These are phyloP conservation scores for Pygoscelis antarcticus DNA, from an alignment of 2,113 vertebrate genomes.

Conservation along the genomic window DNA sequence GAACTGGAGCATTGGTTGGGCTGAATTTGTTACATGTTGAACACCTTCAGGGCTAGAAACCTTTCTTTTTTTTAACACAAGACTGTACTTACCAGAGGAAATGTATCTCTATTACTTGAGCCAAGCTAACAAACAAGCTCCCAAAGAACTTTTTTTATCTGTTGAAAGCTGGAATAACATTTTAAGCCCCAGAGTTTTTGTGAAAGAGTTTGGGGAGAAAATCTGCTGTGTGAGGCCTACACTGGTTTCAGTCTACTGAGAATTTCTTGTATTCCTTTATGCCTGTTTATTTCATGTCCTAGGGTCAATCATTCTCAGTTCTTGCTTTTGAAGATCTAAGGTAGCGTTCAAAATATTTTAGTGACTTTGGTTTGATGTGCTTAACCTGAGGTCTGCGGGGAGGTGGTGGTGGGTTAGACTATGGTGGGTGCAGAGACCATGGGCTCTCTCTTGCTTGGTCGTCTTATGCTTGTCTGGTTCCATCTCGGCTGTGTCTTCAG, in stretches of 20 bases:
- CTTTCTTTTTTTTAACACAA: background rate
- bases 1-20: background rate
- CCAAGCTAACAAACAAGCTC: background rate
- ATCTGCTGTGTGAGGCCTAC: background rate
- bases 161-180: background rate
- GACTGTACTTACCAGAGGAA: background rate
- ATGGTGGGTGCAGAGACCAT: fast-evolving
- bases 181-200: background rate
- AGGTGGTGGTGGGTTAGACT: background rate
- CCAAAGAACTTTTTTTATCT: background rate
- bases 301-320: background rate
- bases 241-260: background rate
- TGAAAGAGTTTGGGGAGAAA: background rate
- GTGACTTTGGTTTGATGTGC: background rate
- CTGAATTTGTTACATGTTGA: background rate
- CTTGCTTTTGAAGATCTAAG: background rate
- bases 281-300: background rate
- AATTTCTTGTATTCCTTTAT: background rate
- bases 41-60: background rate
- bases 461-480: background rate
- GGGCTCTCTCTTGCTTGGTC: background rate
- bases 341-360: background rate
- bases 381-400: background rate
- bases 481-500: background rate
- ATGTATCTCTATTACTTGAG: background rate